Conservation (phyloP, 2,888 invertebrate species). For the Rhagonycha fulva region DNA sequence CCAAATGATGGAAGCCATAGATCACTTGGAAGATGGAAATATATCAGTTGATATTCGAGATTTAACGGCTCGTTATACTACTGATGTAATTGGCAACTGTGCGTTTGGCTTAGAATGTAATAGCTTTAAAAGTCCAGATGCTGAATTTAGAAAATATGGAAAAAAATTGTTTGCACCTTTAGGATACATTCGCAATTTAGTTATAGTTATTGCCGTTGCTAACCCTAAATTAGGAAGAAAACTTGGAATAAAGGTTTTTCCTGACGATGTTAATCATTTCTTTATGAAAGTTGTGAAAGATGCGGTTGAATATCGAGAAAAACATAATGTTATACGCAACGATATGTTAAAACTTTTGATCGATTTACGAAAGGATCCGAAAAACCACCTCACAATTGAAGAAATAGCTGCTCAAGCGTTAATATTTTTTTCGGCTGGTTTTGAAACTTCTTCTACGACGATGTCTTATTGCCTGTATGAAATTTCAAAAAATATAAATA, state of each 20-base stretch:
- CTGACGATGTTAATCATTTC: slow-evolving; percentile 47
- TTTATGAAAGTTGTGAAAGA: slow-evolving; percentile 54
- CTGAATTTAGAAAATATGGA: slow-evolving; percentile 45
- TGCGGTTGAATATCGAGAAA: slow-evolving; percentile 55
- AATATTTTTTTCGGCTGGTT: slow-evolving; percentile 47
- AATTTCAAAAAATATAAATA: slow-evolving; percentile 54
- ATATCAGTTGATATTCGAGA: slow-evolving; percentile 36
- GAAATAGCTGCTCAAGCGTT: slow-evolving; percentile 37
- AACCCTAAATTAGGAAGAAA: slow-evolving; percentile 34
- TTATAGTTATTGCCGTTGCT: slow-evolving; percentile 19
- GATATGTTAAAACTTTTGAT: slow-evolving; percentile 62
- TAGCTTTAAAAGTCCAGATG: slow-evolving; percentile 53
- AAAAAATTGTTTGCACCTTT: slow-evolving; percentile 38
- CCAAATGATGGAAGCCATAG: slow-evolving; percentile 38
- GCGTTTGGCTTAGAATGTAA: slow-evolving; percentile 51
- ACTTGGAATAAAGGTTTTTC: slow-evolving; percentile 35
- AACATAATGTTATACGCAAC: slow-evolving; percentile 55
- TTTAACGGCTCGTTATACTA: slow-evolving; percentile 45
- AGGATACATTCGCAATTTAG: slow-evolving; percentile 9
- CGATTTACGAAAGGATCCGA: slow-evolving; percentile 47
- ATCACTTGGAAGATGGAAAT: slow-evolving; percentile 14
- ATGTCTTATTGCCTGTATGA: slow-evolving; percentile 57
- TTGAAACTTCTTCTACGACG: slow-evolving; percentile 50
- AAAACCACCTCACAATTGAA: slow-evolving; percentile 26
- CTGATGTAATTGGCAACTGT: slow-evolving; percentile 51